These are phyloP conservation scores for Perccottus glenii DNA, from an alignment of 2,113 vertebrate species.

Conservation along the genomic window DNA sequence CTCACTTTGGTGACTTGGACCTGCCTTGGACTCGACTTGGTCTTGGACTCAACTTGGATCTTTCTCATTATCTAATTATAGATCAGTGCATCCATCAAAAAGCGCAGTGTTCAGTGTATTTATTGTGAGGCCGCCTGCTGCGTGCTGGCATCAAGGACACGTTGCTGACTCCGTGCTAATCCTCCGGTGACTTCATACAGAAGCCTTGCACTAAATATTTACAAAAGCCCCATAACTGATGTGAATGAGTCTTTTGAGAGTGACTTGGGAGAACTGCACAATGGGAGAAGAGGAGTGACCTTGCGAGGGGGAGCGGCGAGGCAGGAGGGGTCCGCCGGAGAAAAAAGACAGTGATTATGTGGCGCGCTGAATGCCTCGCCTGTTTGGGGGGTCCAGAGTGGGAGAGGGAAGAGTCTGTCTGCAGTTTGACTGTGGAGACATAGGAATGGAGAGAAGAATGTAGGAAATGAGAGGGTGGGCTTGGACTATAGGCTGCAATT, in stretches of 20 bases:
- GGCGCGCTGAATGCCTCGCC: conserved; percentile 56
- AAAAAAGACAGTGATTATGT: conserved; percentile 62
- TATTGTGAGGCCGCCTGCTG: conserved; percentile 8
- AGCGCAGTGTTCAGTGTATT: neutral
- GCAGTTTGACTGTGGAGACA: conserved; percentile 39
- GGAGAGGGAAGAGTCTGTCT: conserved; percentile 5
- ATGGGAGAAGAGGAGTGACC: conserved; percentile 68
- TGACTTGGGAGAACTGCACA: conserved; percentile 51
- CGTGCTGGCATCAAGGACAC: conserved; percentile 54
- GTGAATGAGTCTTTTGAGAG: conserved; percentile 65
- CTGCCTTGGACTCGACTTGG: too few relatives aligned
- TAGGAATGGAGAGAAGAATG: conserved; percentile 8
- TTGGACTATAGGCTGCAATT: neutral
- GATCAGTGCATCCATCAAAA: neutral
- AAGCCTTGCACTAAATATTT: conserved; percentile 68
- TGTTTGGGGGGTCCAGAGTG: conserved; percentile 41
- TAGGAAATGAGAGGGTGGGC: neutral
- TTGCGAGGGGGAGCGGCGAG: conserved; percentile 27
- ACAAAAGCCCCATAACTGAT: conserved; percentile 68
- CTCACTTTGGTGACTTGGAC: too few relatives aligned
- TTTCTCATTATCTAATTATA: conserved; percentile 2
- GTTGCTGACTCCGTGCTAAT: conserved; percentile 24
- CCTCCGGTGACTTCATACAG: conserved; percentile 52
- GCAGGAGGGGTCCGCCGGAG: neutral
- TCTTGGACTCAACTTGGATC: too few relatives aligned